Base-by-base conservation (phyloP, 1,140 invertebrate species). In the Lycorma delicatula region DNA sequence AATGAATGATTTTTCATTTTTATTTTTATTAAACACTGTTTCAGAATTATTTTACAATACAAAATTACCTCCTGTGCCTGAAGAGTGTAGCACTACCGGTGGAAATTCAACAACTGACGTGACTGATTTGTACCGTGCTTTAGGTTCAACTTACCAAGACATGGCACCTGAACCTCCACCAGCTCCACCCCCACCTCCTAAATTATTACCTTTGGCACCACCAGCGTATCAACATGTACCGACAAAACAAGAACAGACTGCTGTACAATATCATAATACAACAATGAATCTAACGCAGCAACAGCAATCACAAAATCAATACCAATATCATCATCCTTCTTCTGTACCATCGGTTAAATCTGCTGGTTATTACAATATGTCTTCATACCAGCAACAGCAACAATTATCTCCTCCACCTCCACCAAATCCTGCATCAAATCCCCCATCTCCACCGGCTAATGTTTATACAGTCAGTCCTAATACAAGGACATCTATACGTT, bases 11-110 rank as follows among this genome's bases (percentile, higher is more conserved):
- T n/a, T n/a, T n/a, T n/a, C n/a, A n/a, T n/a, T n/a, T n/a, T n/a
- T n/a, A n/a, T n/a, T n/a, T n/a, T n/a, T n/a, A n/a, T n/a, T n/a
- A n/a, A n/a, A n/a, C n/a, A n/a, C n/a, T n/a, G n/a, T n/a, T n/a
- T 47, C 59, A 81, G 80, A 82, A 66, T 75, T 82, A n/a, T n/a
- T n/a, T n/a, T n/a, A n/a, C n/a, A n/a, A n/a, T n/a, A n/a, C 73
- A 11, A 81, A 80, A 67, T 67, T 85, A 56, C 77, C 82, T 47
- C 74, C 81, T 2, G 82, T 84, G 55, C 81, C 81, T 51, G 83
- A 85, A 73, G 83, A 84, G 67, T 71, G 29, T 26, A 29, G 20
- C 18, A 34, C 56, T 5, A 20, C 29, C n/a, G 53, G 34, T n/a
- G 26, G 23, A 28, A 29, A 16, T 9, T 44, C 49, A 11, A 29